phyloP scores from a whole-genome alignment of 2,888 invertebrate genomes.

The Horisme vitalbata region DNA sequence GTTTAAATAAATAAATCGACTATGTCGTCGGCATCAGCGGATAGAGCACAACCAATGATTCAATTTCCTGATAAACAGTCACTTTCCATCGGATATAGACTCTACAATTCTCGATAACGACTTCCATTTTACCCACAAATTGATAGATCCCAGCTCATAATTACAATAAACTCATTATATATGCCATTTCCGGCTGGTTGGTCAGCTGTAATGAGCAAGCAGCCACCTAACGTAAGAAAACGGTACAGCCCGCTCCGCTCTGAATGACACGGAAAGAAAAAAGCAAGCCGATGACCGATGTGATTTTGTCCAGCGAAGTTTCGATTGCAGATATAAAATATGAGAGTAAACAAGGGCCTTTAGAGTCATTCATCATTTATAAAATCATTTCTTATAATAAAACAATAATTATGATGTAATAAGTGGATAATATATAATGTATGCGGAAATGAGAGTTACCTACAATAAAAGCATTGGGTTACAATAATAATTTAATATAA shows the following conservation, averaged over 20 bases:
- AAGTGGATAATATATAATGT: too few species aligned
- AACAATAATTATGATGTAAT: too few species aligned
- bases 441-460: too few species aligned
- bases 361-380: too few species aligned
- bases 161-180: slow-evolving; percentile 66
- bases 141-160: slow-evolving; percentile 42
- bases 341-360: too few species aligned
- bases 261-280: slow-evolving; percentile 56
- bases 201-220: slow-evolving; percentile 52
- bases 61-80: too few species aligned
- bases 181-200: slow-evolving; percentile 56
- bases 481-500: too few species aligned
- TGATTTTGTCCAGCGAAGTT: slow-evolving; percentile 29
- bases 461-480: too few species aligned
- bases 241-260: slow-evolving; percentile 72
- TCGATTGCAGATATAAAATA: slow-evolving; percentile 13
- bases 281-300: slow-evolving; percentile 49
- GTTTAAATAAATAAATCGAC: too few species aligned
- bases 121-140: slow-evolving; percentile 16
- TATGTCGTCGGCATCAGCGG: too few species aligned
- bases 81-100: slow-evolving; percentile 10
- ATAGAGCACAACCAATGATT: too few species aligned
- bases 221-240: slow-evolving; percentile 55
- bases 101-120: slow-evolving; percentile 2
- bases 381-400: too few species aligned